Evolutionary conservation across 2,888 invertebrate genomes (phyloP).

Genomic region (Gandaritis pyraliata): DNA sequence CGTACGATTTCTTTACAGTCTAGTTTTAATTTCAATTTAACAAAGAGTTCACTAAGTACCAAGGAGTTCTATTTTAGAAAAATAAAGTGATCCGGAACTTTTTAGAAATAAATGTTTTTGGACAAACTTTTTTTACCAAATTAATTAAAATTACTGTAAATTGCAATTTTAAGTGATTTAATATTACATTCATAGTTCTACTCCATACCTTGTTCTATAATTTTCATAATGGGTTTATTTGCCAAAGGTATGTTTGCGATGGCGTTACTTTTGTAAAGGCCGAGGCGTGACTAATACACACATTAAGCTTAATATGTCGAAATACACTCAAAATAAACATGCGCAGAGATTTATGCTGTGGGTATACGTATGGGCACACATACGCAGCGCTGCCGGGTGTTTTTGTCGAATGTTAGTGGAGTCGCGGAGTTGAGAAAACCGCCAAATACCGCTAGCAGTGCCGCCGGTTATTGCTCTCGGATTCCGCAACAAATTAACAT

Average conservation of each 20-base stretch:
- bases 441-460: constrained; percentile 80
- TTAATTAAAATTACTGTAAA: too few relatives aligned
- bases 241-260: constrained; percentile 38
- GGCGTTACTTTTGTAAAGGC: constrained; percentile 58
- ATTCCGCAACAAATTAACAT: constrained; percentile 85
- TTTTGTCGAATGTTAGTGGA: constrained; percentile 78
- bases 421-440: constrained; percentile 77
- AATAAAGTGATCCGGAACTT: too few relatives aligned
- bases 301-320: constrained; percentile 73
- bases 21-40: too few relatives aligned
- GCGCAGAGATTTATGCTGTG: constrained; percentile 53
- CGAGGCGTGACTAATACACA: constrained; percentile 70
- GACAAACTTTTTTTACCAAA: too few relatives aligned
- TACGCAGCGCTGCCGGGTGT: constrained; percentile 58
- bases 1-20: too few relatives aligned
- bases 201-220: background rate
- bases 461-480: constrained; percentile 82
- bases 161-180: too few relatives aligned
- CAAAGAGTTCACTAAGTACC: too few relatives aligned
- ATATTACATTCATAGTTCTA: background rate
- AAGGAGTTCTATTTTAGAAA: too few relatives aligned
- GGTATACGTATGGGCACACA: constrained; percentile 52
- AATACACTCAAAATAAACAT: constrained; percentile 66
- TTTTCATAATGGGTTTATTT: constrained; percentile 8
- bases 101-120: too few relatives aligned